Evolutionary conservation across 2,797 vertebrate species (phyloP), one percentile per base, ranked within the genome.

Genomic region (Siniperca obscura): DNA sequence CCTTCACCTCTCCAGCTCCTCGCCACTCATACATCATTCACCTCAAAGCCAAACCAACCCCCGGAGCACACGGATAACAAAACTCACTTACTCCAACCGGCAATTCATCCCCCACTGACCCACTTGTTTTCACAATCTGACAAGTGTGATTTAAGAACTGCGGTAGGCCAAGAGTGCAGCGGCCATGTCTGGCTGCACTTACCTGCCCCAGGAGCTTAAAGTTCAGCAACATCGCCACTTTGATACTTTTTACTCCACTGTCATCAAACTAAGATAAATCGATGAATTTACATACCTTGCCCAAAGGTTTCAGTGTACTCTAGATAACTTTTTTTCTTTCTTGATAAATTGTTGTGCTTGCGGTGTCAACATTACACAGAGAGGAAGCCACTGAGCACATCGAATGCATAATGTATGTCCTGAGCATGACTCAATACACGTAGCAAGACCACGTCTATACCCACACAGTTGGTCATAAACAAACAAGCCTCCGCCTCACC

Each of bases 131-230:
- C 82, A 62, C 84, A 66, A 72, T 87, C 82, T 90, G 92, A 92
- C 90, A 93, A 77, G 82, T 85, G 87, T 91, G 91, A 94, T 93
- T 93, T 92, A 91, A 86, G 89, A 90, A 87, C 83, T 81, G 83
- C 36, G 71, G 75, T 84, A 53, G 89, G 86, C 83, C 81, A 65
- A 34, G 69, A 87, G 81, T 82, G 86, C 85, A 11, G 75, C 56
- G n/a, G 86, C 82, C 84, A 68, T 70, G 80, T 90, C 80, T 80
- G 72, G 52, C 68, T 78, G 71, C 78, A 42, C 69, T 76, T 11
- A 81, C 84, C 77, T 88, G 81, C 88, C 83, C 59, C 38, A 0
- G 70, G 81, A 88, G 70, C 84, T 76, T 40, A 78, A 91, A 88
- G 86, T 90, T 91, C 89, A 82, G 55, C 53, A 55, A 61, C 85